phyloP scores from a whole-genome alignment of 2,797 vertebrate genomes.

The Babyrousa celebensis region DNA sequence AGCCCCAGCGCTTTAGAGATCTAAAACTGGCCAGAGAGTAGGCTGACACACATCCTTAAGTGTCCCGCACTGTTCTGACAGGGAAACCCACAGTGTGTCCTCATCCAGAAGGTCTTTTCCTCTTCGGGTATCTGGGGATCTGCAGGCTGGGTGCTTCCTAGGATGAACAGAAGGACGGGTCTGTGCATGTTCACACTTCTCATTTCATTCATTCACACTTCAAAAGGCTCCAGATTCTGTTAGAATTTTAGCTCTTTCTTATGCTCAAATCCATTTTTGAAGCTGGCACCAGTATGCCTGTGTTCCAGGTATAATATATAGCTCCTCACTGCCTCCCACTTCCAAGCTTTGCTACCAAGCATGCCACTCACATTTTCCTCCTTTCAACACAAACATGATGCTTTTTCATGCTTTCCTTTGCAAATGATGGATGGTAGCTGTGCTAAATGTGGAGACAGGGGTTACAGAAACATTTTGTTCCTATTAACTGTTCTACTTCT shows the following conservation, averaged over 20 bases:
- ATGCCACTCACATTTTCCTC: slow-evolving; percentile 69
- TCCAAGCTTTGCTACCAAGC: slow-evolving; percentile 66
- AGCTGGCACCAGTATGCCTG: slow-evolving; percentile 61
- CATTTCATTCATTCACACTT: slow-evolving; percentile 86
- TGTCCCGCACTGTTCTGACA: slow-evolving; percentile 13
- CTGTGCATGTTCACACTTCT: slow-evolving; percentile 86
- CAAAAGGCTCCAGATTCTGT: slow-evolving; percentile 83
- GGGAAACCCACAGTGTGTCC: slow-evolving; percentile 76
- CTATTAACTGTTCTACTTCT: slow-evolving; percentile 55
- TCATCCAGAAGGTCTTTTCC: slow-evolving; percentile 76
- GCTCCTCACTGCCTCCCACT: slow-evolving; percentile 71
- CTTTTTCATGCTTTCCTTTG: slow-evolving; percentile 69
- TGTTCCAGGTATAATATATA: slow-evolving; percentile 84
- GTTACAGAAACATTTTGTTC: slow-evolving; percentile 71
- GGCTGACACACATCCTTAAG: not conserved
- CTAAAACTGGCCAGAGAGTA: slow-evolving; percentile 68
- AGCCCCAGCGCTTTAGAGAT: slow-evolving; percentile 12
- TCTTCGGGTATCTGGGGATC: slow-evolving; percentile 68
- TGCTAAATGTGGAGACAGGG: slow-evolving; percentile 79
- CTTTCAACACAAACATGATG: slow-evolving; percentile 66
- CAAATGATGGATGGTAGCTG: slow-evolving; percentile 58
- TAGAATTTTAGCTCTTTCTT: slow-evolving; percentile 80
- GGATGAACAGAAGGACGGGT: slow-evolving; percentile 85
- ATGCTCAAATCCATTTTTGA: slow-evolving; percentile 77
- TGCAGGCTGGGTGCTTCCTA: slow-evolving; percentile 82